These are phyloP conservation scores for Saimiri boliviensis DNA, from an alignment of 2,113 vertebrate species.

Conservation along the genomic window DNA sequence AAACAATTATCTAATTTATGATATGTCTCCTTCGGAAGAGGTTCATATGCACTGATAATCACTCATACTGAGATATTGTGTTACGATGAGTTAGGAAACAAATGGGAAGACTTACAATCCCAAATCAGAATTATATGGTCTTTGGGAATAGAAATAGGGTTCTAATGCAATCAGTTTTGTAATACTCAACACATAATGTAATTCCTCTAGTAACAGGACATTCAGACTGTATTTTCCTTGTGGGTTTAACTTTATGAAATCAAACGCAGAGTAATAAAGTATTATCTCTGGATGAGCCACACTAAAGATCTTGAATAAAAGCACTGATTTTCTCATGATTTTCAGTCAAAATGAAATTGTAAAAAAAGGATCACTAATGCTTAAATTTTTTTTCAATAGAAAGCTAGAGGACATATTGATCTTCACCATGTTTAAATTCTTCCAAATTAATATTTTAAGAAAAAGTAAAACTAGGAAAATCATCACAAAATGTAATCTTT, in stretches of 20 bases:
- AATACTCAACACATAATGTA: neutral
- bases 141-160: neutral
- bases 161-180: conserved; percentile 27
- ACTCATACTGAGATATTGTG: neutral
- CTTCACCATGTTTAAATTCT: neutral
- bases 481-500: neutral
- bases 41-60: neutral
- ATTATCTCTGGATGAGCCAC: neutral
- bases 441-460: neutral
- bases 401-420: neutral
- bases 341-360: conserved; percentile 6
- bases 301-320: neutral
- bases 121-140: neutral
- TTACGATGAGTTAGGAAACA: neutral
- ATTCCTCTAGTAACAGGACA: neutral
- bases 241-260: neutral
- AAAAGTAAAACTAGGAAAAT: neutral
- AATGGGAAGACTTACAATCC: neutral
- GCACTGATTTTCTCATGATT: neutral
- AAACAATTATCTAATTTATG: neutral
- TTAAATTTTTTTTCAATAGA: neutral
- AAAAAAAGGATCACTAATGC: neutral
- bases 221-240: neutral
- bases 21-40: neutral
- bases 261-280: neutral